These are phyloP conservation scores for Linnaemya vulpina DNA, from an alignment of 2,888 invertebrate species.

Conservation along the genomic window DNA sequence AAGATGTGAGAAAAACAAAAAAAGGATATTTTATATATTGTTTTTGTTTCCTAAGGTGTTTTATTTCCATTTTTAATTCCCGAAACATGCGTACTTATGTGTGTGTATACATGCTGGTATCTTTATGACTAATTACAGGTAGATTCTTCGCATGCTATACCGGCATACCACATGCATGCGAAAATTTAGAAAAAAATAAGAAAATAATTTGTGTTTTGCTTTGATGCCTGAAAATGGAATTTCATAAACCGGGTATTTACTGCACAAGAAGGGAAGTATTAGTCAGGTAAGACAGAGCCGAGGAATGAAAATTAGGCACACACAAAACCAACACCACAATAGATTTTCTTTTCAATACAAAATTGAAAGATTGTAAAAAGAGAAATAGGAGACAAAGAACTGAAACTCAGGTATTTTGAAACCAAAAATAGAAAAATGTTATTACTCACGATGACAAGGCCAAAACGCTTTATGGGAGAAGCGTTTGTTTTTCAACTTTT, in stretches of 20 bases:
- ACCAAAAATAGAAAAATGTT: too few species aligned
- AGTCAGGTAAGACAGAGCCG: too few species aligned
- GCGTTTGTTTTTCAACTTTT: too few species aligned
- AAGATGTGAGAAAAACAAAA: constrained; percentile 36
- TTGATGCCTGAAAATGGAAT: neutral
- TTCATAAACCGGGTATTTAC: neutral
- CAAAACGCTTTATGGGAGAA: too few species aligned
- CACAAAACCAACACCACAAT: too few species aligned
- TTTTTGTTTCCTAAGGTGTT: neutral
- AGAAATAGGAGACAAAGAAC: too few species aligned
- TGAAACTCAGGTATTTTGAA: neutral
- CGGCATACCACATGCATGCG: neutral
- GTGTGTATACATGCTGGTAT: neutral
- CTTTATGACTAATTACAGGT: constrained; percentile 2
- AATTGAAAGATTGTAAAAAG: too few species aligned
- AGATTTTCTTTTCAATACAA: too few species aligned
- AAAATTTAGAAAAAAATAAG: constrained; percentile 29
- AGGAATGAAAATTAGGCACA: neutral
- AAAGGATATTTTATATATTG: constrained; percentile 38
- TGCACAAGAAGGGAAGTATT: neutral
- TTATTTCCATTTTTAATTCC: neutral
- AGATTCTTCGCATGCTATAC: neutral
- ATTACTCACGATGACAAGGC: too few species aligned
- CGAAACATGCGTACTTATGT: neutral
- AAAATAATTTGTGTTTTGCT: constrained; percentile 37